A percentile compares a stretch with the other conserved stretches of the same genome.
phyloP scores from a whole-genome alignment of 2,113 vertebrate genomes.

The Mohoua ochrocephala region DNA sequence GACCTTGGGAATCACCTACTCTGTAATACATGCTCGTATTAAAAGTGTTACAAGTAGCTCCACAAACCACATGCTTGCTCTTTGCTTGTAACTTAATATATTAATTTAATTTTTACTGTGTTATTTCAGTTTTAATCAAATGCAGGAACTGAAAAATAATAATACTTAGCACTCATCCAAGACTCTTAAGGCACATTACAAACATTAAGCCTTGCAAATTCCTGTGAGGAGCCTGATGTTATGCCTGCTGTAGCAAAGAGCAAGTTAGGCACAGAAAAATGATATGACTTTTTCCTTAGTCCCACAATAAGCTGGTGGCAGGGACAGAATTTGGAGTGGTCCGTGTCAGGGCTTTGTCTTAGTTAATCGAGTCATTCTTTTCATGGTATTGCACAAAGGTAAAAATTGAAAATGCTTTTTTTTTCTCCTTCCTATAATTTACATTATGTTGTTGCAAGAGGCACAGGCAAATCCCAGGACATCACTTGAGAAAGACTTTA shows the following conservation, averaged over 20 bases:
- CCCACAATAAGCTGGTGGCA: not conserved
- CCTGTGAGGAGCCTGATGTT: slow-evolving; percentile 1
- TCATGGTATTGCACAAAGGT: not conserved
- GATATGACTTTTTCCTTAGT: not conserved
- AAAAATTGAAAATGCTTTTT: not conserved
- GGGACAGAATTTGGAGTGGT: not conserved
- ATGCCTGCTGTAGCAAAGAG: not conserved
- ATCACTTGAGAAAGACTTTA: slow-evolving; percentile 9
- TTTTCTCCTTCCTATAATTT: not conserved
- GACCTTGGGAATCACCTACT: slow-evolving; percentile 12
- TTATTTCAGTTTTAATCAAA: slow-evolving; percentile 52
- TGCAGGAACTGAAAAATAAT: slow-evolving; percentile 51
- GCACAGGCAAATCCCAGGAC: not conserved
- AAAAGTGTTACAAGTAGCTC: slow-evolving; percentile 21
- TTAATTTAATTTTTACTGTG: slow-evolving; percentile 49
- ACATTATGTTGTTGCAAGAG: not conserved
- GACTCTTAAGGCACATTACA: slow-evolving; percentile 15
- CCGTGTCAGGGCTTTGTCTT: not conserved
- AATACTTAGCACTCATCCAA: slow-evolving; percentile 49
- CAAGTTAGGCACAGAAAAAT: not conserved
- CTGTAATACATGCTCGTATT: not conserved
- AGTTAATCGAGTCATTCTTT: not conserved
- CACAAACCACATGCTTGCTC: slow-evolving; percentile 23
- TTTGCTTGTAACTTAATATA: slow-evolving; percentile 44
- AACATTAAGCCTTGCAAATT: slow-evolving; percentile 3